Evolutionary conservation across 2,797 vertebrate genomes (phyloP), one percentile per base, ranked within the genome.

Genomic region (Melanotaenia boesemani): DNA sequence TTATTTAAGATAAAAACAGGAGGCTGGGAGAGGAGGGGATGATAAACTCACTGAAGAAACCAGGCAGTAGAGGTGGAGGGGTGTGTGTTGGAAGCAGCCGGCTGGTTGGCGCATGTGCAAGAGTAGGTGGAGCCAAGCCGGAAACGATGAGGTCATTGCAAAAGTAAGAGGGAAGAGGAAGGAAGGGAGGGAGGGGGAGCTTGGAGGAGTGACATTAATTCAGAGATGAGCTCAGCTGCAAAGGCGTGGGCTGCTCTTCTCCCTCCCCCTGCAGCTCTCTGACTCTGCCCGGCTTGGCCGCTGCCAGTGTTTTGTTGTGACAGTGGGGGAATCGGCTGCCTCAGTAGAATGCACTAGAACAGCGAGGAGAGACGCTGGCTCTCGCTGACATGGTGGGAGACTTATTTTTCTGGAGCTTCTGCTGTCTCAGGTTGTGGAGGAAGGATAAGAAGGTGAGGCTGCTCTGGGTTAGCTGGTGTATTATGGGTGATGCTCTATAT

Each of bases 381-480:
- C 71, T 80, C 30, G 88, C 80, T 89, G 94, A 88, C 91, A 95
- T 95, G 95, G 86, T 95, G 84, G 92, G 94, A 76, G 94, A 95
- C 70, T 57, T 95, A 73, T 93, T 95, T 84, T 90, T 90, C 84
- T 95, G 94, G 95, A 91, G 94, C 82, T 95, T 94, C 79, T 95
- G 95, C 91, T 95, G 95, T 92, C 94, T 95, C 55, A 93, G 85
- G 90, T 87, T 94, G 79, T 95, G 94, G 95, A 94, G 82, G 60
- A 91, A 84, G 67, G 93, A 95, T 10, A 95, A 94, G 90, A 95
- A 95, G 95, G 95, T 95, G 88, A 93, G 92, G 76, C 70, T 58
- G 60, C 34, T 71, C 34, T 18, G 46, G 63, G 65, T 63, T 52
- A 37, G 57, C 44, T 65, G 72, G 46, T 41, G 65, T 70, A 37